Percentiles rank a stretch among this genome's conserved stretches.
Conservation (phyloP, 1,140 invertebrate genomes). For the Drosophila ironensis region DNA sequence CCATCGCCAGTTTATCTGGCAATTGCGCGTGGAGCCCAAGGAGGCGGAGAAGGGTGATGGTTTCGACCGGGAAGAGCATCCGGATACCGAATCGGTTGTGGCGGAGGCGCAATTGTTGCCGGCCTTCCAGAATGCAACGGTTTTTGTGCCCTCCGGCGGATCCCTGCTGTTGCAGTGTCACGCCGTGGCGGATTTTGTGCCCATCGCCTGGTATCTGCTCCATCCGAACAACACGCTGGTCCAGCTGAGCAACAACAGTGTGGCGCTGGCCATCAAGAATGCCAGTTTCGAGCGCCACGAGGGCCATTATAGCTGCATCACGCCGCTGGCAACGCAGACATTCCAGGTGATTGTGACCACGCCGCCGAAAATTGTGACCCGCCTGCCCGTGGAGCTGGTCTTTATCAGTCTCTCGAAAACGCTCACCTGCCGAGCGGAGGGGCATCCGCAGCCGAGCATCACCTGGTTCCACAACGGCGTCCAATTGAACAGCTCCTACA, state of each 20-base stretch:
- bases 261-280: slow-evolving; percentile 50
- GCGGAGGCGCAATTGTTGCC: slow-evolving; percentile 57
- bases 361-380: slow-evolving; percentile 56
- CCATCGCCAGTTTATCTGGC: slow-evolving; percentile 70
- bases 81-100: slow-evolving; percentile 2
- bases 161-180: slow-evolving; percentile 58
- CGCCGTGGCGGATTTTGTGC: slow-evolving; percentile 51
- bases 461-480: slow-evolving; percentile 77
- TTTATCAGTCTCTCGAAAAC: slow-evolving; percentile 58
- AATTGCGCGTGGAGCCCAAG: slow-evolving; percentile 51
- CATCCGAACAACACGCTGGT: slow-evolving; percentile 34
- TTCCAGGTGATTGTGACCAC: slow-evolving; percentile 74
- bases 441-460: slow-evolving; percentile 67
- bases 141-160: slow-evolving; percentile 59
- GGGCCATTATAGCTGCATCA: slow-evolving; percentile 68
- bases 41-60: neutral
- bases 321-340: slow-evolving; percentile 53
- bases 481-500: slow-evolving; percentile 69
- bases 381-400: slow-evolving; percentile 57
- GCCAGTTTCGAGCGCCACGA: slow-evolving; percentile 49
- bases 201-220: slow-evolving; percentile 70
- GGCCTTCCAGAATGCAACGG: slow-evolving; percentile 65
- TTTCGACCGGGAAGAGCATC: slow-evolving; percentile 4
- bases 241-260: slow-evolving; percentile 67
- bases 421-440: slow-evolving; percentile 61